Conservation (phyloP, 2,797 vertebrate genomes). For the Melanotaenia pygmaea region DNA sequence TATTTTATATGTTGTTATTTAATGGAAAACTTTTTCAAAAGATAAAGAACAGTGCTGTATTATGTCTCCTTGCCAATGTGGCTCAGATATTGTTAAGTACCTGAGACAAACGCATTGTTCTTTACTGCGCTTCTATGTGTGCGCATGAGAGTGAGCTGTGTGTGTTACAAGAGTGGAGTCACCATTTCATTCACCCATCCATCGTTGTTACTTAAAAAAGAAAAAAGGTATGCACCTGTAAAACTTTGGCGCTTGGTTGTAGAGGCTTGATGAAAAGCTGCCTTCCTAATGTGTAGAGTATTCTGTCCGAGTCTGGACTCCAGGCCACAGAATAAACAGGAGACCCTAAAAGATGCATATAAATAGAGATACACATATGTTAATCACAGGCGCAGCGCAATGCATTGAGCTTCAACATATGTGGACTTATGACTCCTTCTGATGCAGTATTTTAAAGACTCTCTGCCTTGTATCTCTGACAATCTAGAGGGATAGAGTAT, state of each 20-base stretch:
- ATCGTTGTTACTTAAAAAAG: neutral
- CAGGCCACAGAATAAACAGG: slow-evolving; percentile 95
- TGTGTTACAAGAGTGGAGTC: neutral
- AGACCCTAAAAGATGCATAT: slow-evolving; percentile 79
- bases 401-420: neutral
- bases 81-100: neutral
- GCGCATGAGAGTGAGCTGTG: neutral
- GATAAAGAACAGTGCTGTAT: too few species aligned
- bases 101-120: neutral
- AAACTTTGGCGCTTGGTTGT: slow-evolving; percentile 91
- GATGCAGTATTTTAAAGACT: neutral
- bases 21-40: neutral
- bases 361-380: slow-evolving; percentile 23
- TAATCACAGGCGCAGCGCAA: slow-evolving; percentile 15
- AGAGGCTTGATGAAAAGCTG: slow-evolving; percentile 95
- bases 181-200: neutral
- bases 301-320: slow-evolving; percentile 93
- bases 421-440: slow-evolving; percentile 1
- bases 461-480: neutral
- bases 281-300: slow-evolving; percentile 93
- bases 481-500: slow-evolving; percentile 18
- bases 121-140: neutral
- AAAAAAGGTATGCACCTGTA: slow-evolving; percentile 85
- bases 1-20: neutral
- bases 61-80: neutral